Conservation (phyloP, 2,797 vertebrate species). For the Molossus alvarezi region DNA sequence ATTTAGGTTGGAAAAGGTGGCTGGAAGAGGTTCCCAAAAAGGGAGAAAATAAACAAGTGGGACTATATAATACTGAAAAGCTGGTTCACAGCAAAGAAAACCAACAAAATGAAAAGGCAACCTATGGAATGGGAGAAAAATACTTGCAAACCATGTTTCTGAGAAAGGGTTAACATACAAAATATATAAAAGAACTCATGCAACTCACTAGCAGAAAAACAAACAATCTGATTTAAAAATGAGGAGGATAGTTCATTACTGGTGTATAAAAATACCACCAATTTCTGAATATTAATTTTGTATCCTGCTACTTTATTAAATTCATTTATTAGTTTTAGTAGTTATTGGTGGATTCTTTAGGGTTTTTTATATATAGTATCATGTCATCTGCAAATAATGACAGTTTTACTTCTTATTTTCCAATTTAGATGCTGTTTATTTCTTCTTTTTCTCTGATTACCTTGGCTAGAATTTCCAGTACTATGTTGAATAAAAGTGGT, state of each 20-base stretch:
- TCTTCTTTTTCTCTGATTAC: not conserved
- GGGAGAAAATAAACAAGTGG: not conserved
- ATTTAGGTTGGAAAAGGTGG: not conserved
- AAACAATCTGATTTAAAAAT: not conserved
- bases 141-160: not conserved
- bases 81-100: not conserved
- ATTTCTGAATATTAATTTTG: not conserved
- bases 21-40: not conserved
- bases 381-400: not conserved
- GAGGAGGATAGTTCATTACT: not conserved
- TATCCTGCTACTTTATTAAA: not conserved
- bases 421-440: not conserved
- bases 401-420: not conserved
- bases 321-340: not conserved
- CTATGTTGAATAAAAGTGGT: not conserved
- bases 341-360: not conserved
- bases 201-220: not conserved
- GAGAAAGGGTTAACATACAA: not conserved
- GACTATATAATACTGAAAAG: not conserved
- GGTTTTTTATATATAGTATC: not conserved
- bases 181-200: not conserved
- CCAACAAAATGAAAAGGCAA: not conserved
- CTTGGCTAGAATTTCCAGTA: not conserved
- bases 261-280: not conserved
- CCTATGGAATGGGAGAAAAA: not conserved